Percentiles rank a stretch among this genome's conserved stretches.
These are phyloP conservation scores for Idaea straminata DNA, from an alignment of 2,888 invertebrate species.

Conservation along the genomic window DNA sequence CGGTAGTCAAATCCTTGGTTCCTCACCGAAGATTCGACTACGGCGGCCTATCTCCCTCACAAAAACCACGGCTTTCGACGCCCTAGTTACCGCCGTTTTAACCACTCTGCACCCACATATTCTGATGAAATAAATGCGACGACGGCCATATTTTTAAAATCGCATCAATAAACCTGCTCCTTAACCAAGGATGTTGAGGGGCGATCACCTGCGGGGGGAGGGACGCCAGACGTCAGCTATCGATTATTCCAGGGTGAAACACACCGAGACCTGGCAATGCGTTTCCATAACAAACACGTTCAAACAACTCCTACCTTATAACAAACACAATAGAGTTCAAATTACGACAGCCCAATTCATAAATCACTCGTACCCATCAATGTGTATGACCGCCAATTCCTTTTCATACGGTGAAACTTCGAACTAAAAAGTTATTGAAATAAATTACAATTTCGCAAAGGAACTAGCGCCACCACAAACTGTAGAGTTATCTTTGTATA, in stretches of 20 bases:
- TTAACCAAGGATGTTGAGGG: constrained; percentile 48
- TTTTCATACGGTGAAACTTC: not conserved
- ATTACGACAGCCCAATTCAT: constrained; percentile 36
- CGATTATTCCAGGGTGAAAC: constrained; percentile 77
- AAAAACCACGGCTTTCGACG: no score
- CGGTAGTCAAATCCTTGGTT: no score
- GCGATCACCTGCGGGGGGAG: constrained; percentile 58
- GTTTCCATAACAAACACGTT: constrained; percentile 51
- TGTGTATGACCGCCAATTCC: constrained; percentile 11
- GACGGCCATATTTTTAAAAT: constrained; percentile 9
- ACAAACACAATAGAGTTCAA: constrained; percentile 36
- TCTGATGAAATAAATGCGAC: not conserved
- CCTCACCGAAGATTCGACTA: no score
- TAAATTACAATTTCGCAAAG: not conserved
- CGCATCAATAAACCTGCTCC: constrained; percentile 29
- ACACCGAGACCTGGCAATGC: constrained; percentile 62
- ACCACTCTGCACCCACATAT: not conserved
- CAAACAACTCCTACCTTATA: constrained; percentile 48
- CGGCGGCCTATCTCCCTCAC: no score
- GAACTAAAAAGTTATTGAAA: not conserved
- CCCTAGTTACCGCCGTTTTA: no score
- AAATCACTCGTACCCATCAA: constrained; percentile 62
- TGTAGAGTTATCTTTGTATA: not conserved
- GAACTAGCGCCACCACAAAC: not conserved
- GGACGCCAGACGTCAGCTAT: constrained; percentile 77